Evolutionary conservation across 30 jellyfish, hydroid and myxozoan species (phyloP).

Genomic region (Phacellophora camtschatica): DNA sequence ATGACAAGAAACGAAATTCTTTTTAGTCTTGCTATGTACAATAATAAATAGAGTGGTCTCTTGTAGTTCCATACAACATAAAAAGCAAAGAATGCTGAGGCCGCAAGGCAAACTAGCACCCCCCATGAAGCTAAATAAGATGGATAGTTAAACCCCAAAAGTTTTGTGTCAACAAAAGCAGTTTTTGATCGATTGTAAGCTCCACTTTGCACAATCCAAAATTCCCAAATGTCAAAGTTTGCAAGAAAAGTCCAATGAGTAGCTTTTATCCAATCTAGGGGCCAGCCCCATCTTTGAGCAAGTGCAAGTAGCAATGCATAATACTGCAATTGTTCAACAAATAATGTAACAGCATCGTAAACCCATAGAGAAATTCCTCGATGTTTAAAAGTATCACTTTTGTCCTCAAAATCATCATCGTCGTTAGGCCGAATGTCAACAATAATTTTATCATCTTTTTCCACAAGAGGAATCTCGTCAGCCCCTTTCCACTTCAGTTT

Average conservation of each 20-base stretch:
- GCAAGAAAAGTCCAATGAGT: slow-evolving; percentile 74
- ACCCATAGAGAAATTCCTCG: slow-evolving; percentile 86
- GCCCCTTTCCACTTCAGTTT: slow-evolving; percentile 68
- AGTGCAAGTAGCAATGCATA: slow-evolving; percentile 81
- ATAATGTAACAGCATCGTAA: slow-evolving; percentile 74
- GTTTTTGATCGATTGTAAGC: slow-evolving; percentile 77
- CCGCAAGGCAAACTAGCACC: slow-evolving; percentile 44
- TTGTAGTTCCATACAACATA: slow-evolving; percentile 58
- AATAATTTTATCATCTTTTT: slow-evolving; percentile 47
- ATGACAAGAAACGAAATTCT: slow-evolving; percentile 65
- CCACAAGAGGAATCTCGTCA: slow-evolving; percentile 74
- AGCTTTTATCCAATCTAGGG: slow-evolving; percentile 75
- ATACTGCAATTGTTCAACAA: slow-evolving; percentile 83
- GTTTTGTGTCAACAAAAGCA: slow-evolving; percentile 74
- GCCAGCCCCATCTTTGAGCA: slow-evolving; percentile 99
- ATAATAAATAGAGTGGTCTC: slow-evolving; percentile 82
- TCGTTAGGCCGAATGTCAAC: slow-evolving; percentile 70
- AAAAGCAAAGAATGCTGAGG: slow-evolving; percentile 37
- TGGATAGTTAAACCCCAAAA: slow-evolving; percentile 70
- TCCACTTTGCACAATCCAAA: slow-evolving; percentile 86
- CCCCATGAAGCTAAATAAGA: slow-evolving; percentile 89
- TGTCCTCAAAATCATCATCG: slow-evolving; percentile 47
- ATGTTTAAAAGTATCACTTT: slow-evolving; percentile 57
- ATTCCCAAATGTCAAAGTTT: slow-evolving; percentile 90
- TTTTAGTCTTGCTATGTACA: slow-evolving; percentile 83